Evolutionary conservation across 2,888 invertebrate species (phyloP).

Genomic region (Drosophila percnosoma): DNA sequence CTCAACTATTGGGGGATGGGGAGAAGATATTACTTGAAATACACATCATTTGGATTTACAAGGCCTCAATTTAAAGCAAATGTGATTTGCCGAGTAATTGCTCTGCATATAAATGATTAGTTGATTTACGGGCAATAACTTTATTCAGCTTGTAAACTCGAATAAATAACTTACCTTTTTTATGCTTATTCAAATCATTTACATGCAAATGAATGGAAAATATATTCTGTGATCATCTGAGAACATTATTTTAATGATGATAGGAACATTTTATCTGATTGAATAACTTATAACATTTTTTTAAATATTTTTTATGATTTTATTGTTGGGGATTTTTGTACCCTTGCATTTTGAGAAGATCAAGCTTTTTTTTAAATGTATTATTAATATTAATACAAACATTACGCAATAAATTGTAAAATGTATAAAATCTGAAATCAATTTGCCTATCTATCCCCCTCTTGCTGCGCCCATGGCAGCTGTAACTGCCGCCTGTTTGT

Average conservation of each 20-base stretch:
- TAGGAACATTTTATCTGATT: neutral
- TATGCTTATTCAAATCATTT: neutral
- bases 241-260: neutral
- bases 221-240: neutral
- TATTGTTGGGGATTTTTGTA: too few species aligned
- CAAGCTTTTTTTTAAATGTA: neutral
- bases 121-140: neutral
- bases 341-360: too few species aligned
- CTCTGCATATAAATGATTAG: neutral
- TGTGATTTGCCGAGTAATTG: neutral
- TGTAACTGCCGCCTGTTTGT: constrained; percentile 18
- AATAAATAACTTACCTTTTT: neutral
- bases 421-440: neutral
- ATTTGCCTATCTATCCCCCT: neutral
- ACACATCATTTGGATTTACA: neutral
- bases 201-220: neutral
- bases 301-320: too few species aligned
- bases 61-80: neutral
- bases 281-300: neutral
- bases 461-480: neutral
- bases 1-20: neutral
- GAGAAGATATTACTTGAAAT: neutral
- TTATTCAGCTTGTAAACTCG: neutral
- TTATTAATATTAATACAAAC: neutral
- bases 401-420: too few species aligned